Percentiles rank a stretch among this genome's conserved stretches.
Evolutionary conservation across 2,113 vertebrate species (phyloP).

Genomic region (Acrocephalus arundinaceus): DNA sequence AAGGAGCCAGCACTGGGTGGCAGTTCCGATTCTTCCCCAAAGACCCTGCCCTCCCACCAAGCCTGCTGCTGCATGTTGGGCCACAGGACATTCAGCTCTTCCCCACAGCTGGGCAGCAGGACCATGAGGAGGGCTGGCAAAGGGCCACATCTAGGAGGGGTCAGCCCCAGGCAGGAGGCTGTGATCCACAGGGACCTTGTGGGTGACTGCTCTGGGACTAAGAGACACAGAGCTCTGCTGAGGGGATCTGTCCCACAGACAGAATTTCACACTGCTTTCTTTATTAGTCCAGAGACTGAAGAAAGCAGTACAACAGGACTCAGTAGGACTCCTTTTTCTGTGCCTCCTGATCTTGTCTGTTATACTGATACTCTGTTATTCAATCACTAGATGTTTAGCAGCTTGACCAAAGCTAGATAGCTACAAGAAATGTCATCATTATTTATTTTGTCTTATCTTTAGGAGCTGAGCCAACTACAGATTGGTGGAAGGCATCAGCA

Average conservation of each 20-base stretch:
- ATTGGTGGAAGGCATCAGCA: neutral
- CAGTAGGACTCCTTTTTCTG: neutral
- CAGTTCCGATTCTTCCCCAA: neutral
- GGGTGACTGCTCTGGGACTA: neutral
- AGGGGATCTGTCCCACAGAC: neutral
- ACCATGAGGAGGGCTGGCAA: neutral
- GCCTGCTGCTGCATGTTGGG: fast-evolving
- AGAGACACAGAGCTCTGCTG: neutral
- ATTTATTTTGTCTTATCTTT: constrained; percentile 53
- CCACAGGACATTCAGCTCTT: neutral
- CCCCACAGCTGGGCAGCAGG: neutral
- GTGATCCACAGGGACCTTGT: neutral
- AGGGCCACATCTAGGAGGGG: fast-evolving
- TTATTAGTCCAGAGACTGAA: fast-evolving
- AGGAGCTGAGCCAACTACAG: neutral
- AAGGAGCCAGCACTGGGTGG: neutral
- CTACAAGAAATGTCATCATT: constrained; percentile 21
- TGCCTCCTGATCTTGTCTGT: constrained; percentile 32
- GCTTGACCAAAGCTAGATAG: neutral
- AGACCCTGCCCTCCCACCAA: neutral
- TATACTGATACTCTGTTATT: neutral
- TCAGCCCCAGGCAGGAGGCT: neutral
- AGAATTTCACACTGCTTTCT: neutral
- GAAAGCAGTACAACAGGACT: neutral
- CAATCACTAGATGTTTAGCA: constrained; percentile 55